phyloP scores from a whole-genome alignment of 2,113 vertebrate genomes.

The Sakesphorus luctuosus region DNA sequence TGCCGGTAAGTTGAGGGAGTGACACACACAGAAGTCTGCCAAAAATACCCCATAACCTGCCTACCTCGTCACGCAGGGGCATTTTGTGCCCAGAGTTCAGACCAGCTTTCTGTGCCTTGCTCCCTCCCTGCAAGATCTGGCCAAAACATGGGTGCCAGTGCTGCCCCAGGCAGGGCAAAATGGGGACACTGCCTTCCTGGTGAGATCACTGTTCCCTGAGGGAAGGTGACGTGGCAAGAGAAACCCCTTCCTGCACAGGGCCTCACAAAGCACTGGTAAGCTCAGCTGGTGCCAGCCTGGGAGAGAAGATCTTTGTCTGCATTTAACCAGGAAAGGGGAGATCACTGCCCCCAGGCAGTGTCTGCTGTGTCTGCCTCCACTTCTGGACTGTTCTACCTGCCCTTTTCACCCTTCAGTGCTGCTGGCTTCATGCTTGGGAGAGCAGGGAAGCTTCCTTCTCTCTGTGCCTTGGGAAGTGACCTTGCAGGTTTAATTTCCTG shows the following conservation, averaged over 20 bases:
- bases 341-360: not conserved
- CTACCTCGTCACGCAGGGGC: not conserved
- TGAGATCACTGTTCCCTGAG: not conserved
- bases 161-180: not conserved
- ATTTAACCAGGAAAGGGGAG: not conserved
- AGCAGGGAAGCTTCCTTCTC: not conserved
- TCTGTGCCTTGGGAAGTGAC: not conserved
- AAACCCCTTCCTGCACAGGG: not conserved
- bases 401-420: not conserved
- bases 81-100: not conserved
- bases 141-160: not conserved
- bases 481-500: not conserved
- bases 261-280: not conserved
- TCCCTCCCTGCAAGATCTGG: not conserved
- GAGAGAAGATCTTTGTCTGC: not conserved
- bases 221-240: not conserved
- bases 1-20: slow-evolving; percentile 85
- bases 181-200: not conserved
- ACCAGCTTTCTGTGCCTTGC: not conserved
- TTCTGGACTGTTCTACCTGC: not conserved
- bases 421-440: not conserved
- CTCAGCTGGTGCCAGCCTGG: not conserved
- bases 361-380: not conserved
- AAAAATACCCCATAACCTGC: not conserved
- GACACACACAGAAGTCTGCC: rapidly evolving